Conservation (phyloP, 1,140 invertebrate genomes). For the Aphidius ervi region DNA sequence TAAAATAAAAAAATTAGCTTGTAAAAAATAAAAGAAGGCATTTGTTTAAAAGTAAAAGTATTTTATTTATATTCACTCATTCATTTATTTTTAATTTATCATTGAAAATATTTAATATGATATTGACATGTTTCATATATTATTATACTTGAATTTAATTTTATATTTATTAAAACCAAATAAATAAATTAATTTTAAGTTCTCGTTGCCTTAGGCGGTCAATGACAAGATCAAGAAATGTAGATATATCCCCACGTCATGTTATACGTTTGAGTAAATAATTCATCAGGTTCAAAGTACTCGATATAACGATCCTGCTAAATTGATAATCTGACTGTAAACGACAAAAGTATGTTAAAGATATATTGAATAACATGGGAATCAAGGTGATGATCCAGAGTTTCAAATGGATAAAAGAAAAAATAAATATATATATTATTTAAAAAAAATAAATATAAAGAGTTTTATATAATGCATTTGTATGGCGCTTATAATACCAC, state of each 20-base stretch:
- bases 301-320: constrained; percentile 29
- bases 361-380: not conserved
- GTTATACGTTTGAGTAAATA: constrained; percentile 40
- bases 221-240: constrained; percentile 36
- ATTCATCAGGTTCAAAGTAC: constrained; percentile 38
- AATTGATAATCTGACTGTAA: constrained; percentile 19
- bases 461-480: not conserved
- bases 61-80: no score
- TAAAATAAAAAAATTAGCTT: no score
- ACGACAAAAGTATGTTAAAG: constrained; percentile 4
- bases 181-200: not conserved
- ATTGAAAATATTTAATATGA: no score
- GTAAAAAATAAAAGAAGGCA: no score
- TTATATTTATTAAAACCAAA: no score
- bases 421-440: constrained; percentile 12
- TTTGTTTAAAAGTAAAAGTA: not conserved
- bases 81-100: no score
- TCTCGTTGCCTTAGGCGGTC: constrained; percentile 24
- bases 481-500: constrained; percentile 2
- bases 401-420: constrained; percentile 7
- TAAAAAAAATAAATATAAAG: not conserved
- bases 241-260: constrained; percentile 36
- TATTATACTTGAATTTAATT: no score
- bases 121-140: no score
- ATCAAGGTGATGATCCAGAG: no score